Conservation (phyloP, 2,113 vertebrate genomes). For the Onychostoma macrolepis region DNA sequence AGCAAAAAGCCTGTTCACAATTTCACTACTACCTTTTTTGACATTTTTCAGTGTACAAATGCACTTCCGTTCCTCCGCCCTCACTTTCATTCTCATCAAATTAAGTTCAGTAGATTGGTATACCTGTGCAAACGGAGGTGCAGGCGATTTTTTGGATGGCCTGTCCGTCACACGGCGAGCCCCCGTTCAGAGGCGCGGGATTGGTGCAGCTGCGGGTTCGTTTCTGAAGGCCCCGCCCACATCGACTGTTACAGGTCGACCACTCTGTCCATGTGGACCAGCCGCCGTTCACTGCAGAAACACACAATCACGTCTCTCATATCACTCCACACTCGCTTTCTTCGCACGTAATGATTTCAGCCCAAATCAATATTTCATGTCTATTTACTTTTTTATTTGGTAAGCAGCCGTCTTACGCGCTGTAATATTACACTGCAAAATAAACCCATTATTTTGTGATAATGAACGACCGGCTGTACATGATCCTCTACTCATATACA, state of each 20-base stretch:
- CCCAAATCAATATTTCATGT: slow-evolving; percentile 17
- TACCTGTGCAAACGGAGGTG: slow-evolving; percentile 92
- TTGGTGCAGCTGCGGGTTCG: slow-evolving; percentile 94
- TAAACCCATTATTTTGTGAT: slow-evolving; percentile 10
- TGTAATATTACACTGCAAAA: background rate
- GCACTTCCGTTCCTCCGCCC: background rate
- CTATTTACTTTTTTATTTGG: slow-evolving; percentile 8
- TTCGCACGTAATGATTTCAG: background rate
- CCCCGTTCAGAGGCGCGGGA: slow-evolving; percentile 91
- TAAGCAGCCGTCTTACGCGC: background rate
- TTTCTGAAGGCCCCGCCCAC: slow-evolving; percentile 92
- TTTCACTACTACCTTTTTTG: background rate
- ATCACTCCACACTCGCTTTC: background rate
- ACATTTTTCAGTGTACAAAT: background rate
- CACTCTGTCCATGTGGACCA: slow-evolving; percentile 98
- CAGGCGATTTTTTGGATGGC: slow-evolving; percentile 90
- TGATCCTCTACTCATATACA: background rate
- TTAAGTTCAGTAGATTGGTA: slow-evolving; percentile 19
- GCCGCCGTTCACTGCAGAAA: slow-evolving; percentile 86
- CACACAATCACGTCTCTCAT: slow-evolving; percentile 16
- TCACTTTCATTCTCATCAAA: background rate
- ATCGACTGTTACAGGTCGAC: slow-evolving; percentile 91
- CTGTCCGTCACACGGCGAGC: slow-evolving; percentile 91
- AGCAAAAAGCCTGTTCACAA: background rate
- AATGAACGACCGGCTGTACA: background rate